Percentiles rank a stretch among this genome's conserved stretches.
Conservation (phyloP, 2,797 vertebrate species). For the Rhinoraja longicauda region DNA sequence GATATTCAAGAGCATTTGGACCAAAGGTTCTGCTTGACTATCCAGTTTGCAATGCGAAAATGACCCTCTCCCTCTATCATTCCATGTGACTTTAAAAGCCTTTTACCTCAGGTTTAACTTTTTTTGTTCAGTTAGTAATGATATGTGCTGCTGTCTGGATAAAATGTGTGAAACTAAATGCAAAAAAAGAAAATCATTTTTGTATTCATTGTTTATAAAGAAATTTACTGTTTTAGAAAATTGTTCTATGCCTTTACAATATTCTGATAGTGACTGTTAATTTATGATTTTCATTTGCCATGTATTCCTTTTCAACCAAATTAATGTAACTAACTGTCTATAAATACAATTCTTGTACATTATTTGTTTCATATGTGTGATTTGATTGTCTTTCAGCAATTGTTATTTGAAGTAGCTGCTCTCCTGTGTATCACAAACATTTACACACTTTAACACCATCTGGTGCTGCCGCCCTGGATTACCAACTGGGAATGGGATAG, state of each 20-base stretch:
- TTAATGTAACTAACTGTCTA: conserved; percentile 32
- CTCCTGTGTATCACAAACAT: neutral
- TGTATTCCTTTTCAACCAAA: conserved; percentile 23
- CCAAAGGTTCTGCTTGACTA: neutral
- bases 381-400: conserved; percentile 16
- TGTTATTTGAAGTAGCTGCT: neutral
- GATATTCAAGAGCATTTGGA: neutral
- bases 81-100: conserved; percentile 28
- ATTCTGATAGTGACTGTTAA: conserved; percentile 33
- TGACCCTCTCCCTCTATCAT: neutral
- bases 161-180: conserved; percentile 35
- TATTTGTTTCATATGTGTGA: conserved; percentile 14
- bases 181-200: conserved; percentile 30
- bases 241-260: conserved; percentile 17
- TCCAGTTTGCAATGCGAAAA: neutral
- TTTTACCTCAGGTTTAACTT: conserved; percentile 36
- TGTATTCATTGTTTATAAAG: conserved; percentile 37
- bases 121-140: conserved; percentile 19
- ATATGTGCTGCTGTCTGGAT: conserved; percentile 16
- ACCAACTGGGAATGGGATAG: neutral
- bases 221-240: conserved; percentile 34
- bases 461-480: neutral
- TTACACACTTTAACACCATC: neutral
- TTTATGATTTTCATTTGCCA: conserved; percentile 30
- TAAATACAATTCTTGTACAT: conserved; percentile 33